Base-by-base conservation (phyloP, 2,888 invertebrate genomes). In the Stegana nigrithorax region DNA sequence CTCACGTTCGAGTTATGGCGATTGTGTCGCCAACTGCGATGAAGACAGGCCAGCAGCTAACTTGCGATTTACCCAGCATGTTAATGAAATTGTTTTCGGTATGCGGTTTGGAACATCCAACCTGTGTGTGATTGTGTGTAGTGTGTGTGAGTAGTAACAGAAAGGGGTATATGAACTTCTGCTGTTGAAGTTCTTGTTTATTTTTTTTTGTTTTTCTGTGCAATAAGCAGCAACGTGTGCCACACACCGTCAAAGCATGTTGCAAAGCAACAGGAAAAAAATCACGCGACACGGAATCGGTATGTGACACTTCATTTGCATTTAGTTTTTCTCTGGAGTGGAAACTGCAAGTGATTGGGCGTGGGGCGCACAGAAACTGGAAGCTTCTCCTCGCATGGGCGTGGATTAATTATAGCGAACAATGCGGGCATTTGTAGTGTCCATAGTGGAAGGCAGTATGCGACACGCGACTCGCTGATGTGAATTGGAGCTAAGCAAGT, bases 61-160 rank as follows among this genome's bases (percentile, higher is more conserved):
- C 60, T 59, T 36, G 63, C 63, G 62, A 63, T 61, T 66, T 63
- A 57, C 56, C 56, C 47, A 61, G 57, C 51, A 66, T 64, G 64
- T 66, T 66, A 66, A 64, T 66, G 53, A 66, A 64, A 61, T 39
- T 39, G 14, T 39, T n/a, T n/a, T n/a, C n/a, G n/a, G n/a, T n/a
- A n/a, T n/a, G n/a, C n/a, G n/a, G n/a, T n/a, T n/a, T n/a, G n/a
- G n/a, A n/a, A n/a, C n/a, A n/a, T n/a, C n/a, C n/a, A n/a, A n/a
- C n/a, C n/a, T n/a, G n/a, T n/a, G n/a, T n/a, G n/a, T n/a, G n/a
- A n/a, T n/a, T n/a, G n/a, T n/a, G 23, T 23, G 47, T 10, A 12
- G 23, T 50, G 50, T 23, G 39, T 5, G n/a, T 5, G 39, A 2
- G 39, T 17, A 10, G 36, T 19, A 32, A 6, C 3, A 10, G 29